Base-by-base conservation (phyloP, 1,140 invertebrate species). In the Cherax destructor region DNA sequence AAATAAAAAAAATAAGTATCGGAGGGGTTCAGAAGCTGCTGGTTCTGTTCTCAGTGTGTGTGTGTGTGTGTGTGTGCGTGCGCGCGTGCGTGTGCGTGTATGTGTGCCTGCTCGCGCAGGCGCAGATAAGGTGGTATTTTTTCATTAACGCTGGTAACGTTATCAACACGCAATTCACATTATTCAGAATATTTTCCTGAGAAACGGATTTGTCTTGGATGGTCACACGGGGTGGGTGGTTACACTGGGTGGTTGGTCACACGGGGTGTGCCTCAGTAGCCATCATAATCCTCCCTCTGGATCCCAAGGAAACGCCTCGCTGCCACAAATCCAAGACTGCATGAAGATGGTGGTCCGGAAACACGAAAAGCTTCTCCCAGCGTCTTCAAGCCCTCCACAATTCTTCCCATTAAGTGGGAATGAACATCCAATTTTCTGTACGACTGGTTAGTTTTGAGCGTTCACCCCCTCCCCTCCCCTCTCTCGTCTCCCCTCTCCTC, bases 371-470 rank as follows among this genome's bases (percentile, higher is more conserved):
- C 65, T 21, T 72, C 83, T 47, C 24, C 83, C 83, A 18, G 9
- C 61, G 21, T 41, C 61, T 76, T 74, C 52, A 72, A 18, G 18
- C 83, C 41, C 50, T 47, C 50, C 84, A 86, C 84, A 86, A 56
- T 86, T 86, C 84, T 76, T 86, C 84, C 84, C 84, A 76, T 86
- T 86, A 86, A 76, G 84, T n/a, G 72, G 84, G 84, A 86, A 76
- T 52, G 84, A 86, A 76, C 69, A 76, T 52, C 84, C 84, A 86
- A 86, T 86, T 86, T 86, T 86, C 84, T 77, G 69, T 74, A 47
- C 72, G 84, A 76, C 24, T 86, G 84, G 50, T 47, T 86, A 56
- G 56, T 77, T 76, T 86, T 86, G 84, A 76, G 72, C 69, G 69
- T n/a, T 52, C 69, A 56, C 52, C 52, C 52, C 52, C 52, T 65